Conservation (phyloP, 2,797 vertebrate genomes). For the Sparidentex hasta region DNA sequence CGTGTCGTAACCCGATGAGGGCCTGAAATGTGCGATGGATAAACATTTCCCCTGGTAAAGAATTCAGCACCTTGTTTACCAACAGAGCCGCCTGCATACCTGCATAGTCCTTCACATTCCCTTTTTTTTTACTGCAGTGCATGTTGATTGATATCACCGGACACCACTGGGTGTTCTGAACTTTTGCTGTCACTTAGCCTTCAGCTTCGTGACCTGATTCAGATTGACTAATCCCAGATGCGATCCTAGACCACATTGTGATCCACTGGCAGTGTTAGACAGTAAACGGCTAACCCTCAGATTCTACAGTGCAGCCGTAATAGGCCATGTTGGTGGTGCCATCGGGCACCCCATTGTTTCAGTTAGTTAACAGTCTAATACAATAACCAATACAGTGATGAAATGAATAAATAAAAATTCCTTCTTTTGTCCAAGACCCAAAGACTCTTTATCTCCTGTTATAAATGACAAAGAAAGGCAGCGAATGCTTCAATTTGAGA, state of each 20-base stretch:
- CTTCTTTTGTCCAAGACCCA: no score
- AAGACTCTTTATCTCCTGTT: no score
- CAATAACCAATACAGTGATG: no score
- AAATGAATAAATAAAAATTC: not conserved
- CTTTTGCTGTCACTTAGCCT: not conserved
- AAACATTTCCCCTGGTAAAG: constrained; percentile 2
- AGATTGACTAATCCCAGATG: not conserved
- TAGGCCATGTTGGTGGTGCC: no score
- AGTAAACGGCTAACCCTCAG: no score
- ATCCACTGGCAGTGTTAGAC: not conserved
- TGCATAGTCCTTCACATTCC: not conserved
- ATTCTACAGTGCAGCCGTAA: no score
- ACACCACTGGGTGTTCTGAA: not conserved
- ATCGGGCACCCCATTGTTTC: no score
- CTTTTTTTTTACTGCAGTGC: not conserved
- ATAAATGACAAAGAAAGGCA: no score
- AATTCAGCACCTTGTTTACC: constrained; percentile 29
- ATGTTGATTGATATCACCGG: not conserved
- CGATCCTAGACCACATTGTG: not conserved
- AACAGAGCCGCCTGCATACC: constrained; percentile 22
- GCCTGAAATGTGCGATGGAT: not conserved
- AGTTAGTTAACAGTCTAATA: not conserved
- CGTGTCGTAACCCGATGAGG: constrained; percentile 5
- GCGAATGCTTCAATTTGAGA: no score
- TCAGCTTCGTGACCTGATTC: not conserved